These are phyloP conservation scores for Clarias batrachus DNA, from an alignment of 2,113 vertebrate genomes.

Conservation along the genomic window DNA sequence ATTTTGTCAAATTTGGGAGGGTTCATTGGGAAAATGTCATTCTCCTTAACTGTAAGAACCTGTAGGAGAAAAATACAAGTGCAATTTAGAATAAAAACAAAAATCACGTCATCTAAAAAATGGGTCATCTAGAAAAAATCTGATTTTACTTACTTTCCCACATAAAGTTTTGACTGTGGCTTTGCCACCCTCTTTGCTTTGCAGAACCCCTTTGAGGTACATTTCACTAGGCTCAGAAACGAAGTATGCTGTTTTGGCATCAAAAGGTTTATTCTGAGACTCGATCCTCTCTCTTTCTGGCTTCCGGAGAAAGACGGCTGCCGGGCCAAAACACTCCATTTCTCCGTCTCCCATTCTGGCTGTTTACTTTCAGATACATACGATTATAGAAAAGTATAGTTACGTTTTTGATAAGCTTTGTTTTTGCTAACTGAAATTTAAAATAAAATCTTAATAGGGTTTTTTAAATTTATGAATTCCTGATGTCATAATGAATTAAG, in stretches of 20 bases:
- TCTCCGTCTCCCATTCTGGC: slow-evolving; percentile 76
- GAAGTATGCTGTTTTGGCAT: slow-evolving; percentile 81
- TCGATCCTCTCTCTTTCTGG: slow-evolving; percentile 82
- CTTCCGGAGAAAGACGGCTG: slow-evolving; percentile 81
- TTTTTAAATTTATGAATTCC: background rate
- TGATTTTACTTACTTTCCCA: slow-evolving; percentile 68
- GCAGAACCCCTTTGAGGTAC: slow-evolving; percentile 77
- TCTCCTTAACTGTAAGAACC: slow-evolving; percentile 58
- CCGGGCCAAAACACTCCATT: slow-evolving; percentile 81
- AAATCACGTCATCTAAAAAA: background rate
- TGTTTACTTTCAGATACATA: background rate
- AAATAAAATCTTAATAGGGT: background rate
- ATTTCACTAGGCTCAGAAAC: slow-evolving; percentile 73
- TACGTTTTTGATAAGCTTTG: background rate
- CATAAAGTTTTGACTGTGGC: slow-evolving; percentile 73
- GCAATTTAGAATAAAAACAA: background rate
- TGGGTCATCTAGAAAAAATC: background rate
- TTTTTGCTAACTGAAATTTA: background rate
- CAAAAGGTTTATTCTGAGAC: slow-evolving; percentile 79
- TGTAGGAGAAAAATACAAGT: background rate
- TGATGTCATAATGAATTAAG: background rate
- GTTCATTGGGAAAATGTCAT: slow-evolving; percentile 73
- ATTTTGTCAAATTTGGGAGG: slow-evolving; percentile 74
- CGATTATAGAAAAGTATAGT: background rate
- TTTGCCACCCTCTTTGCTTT: slow-evolving; percentile 80